phyloP scores from a whole-genome alignment of 2,113 vertebrate species.

The Abramis brama region DNA sequence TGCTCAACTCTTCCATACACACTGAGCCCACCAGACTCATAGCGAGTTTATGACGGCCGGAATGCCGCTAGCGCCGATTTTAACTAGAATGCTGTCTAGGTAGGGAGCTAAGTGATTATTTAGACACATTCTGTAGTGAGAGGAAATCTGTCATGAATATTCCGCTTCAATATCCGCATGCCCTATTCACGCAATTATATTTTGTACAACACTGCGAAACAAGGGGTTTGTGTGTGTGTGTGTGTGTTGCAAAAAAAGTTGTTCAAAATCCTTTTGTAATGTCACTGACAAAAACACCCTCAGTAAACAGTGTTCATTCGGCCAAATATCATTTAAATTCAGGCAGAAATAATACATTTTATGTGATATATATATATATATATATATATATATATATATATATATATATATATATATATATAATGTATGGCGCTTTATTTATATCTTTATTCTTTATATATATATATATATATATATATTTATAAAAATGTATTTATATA shows the following conservation, averaged over 20 bases:
- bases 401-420: too few species aligned
- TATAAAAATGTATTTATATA: too few species aligned
- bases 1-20: background rate
- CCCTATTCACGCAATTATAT: background rate
- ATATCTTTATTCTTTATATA: too few species aligned
- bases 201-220: background rate
- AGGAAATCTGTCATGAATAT: slow-evolving; percentile 21
- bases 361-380: too few species aligned
- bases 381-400: too few species aligned
- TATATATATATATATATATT: too few species aligned
- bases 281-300: background rate
- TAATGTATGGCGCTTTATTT: too few species aligned
- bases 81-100: background rate
- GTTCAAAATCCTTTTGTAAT: background rate
- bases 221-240: background rate
- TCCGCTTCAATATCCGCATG: slow-evolving; percentile 13
- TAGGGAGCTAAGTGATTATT: background rate
- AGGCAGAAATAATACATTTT: background rate
- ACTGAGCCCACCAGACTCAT: background rate
- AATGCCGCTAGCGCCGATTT: too few species aligned
- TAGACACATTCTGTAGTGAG: background rate
- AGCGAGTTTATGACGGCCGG: background rate
- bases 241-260: background rate
- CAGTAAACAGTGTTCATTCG: background rate
- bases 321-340: background rate